These are phyloP conservation scores for Ormyrus labotus DNA, from an alignment of 2,888 invertebrate species.

Conservation along the genomic window DNA sequence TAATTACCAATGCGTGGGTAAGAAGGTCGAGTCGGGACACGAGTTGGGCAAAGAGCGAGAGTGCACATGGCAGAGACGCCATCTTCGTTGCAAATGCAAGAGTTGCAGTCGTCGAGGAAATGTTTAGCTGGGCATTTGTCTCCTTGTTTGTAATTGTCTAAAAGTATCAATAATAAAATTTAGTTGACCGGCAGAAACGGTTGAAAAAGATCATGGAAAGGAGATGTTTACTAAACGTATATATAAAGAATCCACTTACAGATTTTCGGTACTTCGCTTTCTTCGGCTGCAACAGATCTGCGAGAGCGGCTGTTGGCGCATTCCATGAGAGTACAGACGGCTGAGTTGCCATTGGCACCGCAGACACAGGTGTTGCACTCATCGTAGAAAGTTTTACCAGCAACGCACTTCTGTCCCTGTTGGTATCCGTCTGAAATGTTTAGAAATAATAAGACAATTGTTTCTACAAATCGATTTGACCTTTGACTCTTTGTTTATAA, in stretches of 20 bases:
- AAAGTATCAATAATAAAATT: too few relatives aligned
- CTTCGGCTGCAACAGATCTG: too few relatives aligned
- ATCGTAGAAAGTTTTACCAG: conserved; percentile 76
- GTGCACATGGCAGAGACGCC: conserved; percentile 1
- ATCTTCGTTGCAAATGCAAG: not conserved
- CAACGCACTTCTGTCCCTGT: not conserved
- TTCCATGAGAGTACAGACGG: not conserved
- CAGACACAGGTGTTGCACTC: not conserved
- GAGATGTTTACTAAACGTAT: too few relatives aligned
- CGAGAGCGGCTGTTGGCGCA: too few relatives aligned
- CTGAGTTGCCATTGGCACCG: not conserved
- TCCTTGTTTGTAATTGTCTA: not conserved
- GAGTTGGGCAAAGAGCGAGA: not conserved
- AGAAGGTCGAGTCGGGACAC: not conserved
- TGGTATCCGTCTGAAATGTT: not conserved
- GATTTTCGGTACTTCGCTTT: too few relatives aligned
- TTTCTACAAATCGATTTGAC: too few relatives aligned
- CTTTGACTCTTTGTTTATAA: too few relatives aligned
- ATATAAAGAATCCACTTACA: too few relatives aligned
- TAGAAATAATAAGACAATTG: not conserved
- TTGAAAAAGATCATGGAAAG: too few relatives aligned
- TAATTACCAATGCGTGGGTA: too few relatives aligned
- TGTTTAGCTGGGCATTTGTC: conserved; percentile 17
- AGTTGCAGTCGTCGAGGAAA: conserved; percentile 8
- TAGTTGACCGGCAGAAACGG: too few relatives aligned